A percentile compares a stretch with the other conserved stretches of the same genome.
Evolutionary conservation across 2,888 invertebrate species (phyloP).

Genomic region (Ptychoptera albimana): DNA sequence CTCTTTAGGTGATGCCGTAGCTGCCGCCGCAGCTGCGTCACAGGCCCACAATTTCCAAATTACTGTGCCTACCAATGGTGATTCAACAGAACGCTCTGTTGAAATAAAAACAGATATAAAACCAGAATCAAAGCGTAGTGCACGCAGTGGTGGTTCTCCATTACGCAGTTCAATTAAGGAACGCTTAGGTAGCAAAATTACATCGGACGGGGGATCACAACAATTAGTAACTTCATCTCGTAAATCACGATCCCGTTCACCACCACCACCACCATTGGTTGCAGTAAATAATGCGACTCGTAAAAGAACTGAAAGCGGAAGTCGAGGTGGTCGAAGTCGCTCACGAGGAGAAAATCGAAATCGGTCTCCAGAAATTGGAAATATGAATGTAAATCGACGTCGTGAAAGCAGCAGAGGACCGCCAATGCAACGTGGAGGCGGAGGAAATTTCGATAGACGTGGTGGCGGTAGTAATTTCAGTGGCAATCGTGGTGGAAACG

Average conservation of each 20-base stretch:
- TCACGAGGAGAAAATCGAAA: conserved; percentile 5
- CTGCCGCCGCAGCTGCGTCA: too few species aligned
- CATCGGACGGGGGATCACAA: conserved; percentile 6
- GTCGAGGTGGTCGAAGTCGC: conserved; percentile 3
- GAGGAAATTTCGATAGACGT: conserved; percentile 7
- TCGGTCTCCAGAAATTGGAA: conserved; percentile 6
- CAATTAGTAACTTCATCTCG: conserved; percentile 6
- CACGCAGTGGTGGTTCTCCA: conserved; percentile 24
- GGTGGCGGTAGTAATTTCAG: conserved; percentile 6
- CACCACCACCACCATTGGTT: not conserved
- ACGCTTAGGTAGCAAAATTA: conserved; percentile 44
- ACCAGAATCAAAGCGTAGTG: conserved; percentile 19
- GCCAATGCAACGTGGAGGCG: conserved; percentile 19
- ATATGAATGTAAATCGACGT: not conserved
- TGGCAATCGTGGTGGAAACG: not conserved
- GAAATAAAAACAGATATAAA: conserved; percentile 33
- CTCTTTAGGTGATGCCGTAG: too few species aligned
- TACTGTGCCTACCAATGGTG: conserved; percentile 35
- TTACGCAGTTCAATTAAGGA: conserved; percentile 49
- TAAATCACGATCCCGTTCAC: conserved; percentile 11
- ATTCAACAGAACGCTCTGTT: conserved; percentile 30
- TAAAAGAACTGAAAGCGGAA: conserved; percentile 6
- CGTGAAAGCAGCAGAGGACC: not conserved
- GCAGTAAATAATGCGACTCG: not conserved
- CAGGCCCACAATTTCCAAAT: conserved; percentile 32